Evolutionary conservation across 2,113 vertebrate genomes (phyloP), one percentile per base, ranked within the genome.

Genomic region (Elanus axillaris): DNA sequence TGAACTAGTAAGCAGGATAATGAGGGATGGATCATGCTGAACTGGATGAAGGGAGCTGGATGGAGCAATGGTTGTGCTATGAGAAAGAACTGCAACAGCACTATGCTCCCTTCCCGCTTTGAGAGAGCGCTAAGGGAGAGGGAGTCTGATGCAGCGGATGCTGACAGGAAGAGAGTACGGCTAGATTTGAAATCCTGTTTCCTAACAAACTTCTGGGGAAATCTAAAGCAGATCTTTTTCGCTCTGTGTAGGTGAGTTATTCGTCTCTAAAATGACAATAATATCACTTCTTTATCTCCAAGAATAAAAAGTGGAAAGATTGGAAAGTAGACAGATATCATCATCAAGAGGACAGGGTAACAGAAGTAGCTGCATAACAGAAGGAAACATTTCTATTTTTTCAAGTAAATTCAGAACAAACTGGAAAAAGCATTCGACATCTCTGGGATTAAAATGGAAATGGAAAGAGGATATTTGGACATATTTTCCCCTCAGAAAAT

Each of bases 401-500:
- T n/a, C 62, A 67, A 72, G 59, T 45, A 83, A 88, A 86, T 89
- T 93, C 71, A 89, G 91, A 93, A 89, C 52, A 89, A 94, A 83
- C 62, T 74, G 78, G 50, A 60, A 96, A 95, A 95, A 96, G 36
- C 26, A 69, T 90, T 90, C 15, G 15, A 85, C 89, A 67, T 76
- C 32, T 66, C 86, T 76, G 53, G 81, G 77, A 83, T 94, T 95
- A 94, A 94, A 94, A 93, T 11, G 76, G 84, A 92, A 97, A 95
- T 64, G 53, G 83, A 95, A 91, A 89, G 74, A 82, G 58, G 58
- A 48, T 88, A 92, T 82, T 96, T 95, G 86, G 90, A 80, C 77
- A 82, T 63, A 93, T 91, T 95, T 92, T 67, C 60, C 85, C 67
- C 91, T 94, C 79, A 94, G 77, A 97, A 97, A 93, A 95, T 91